phyloP scores from a whole-genome alignment of 2,888 invertebrate genomes.

The Trachelus troglodyta region DNA sequence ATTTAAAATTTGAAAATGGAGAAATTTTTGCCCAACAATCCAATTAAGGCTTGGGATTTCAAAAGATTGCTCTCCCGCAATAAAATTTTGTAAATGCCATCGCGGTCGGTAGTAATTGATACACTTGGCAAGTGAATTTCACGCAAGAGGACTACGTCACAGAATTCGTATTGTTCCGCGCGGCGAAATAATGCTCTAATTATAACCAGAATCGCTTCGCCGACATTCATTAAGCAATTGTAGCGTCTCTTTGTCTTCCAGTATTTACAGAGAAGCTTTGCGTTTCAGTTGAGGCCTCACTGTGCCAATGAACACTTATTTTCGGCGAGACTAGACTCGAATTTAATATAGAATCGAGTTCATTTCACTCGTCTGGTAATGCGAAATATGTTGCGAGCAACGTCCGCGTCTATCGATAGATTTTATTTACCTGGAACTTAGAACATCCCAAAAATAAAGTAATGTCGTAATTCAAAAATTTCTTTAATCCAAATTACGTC shows the following conservation, averaged over 20 bases:
- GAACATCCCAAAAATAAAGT: background rate
- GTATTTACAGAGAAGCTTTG: background rate
- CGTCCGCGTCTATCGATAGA: background rate
- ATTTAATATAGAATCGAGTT: constrained; percentile 23
- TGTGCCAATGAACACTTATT: constrained; percentile 11
- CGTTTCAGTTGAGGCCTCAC: background rate
- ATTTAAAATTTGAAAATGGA: background rate
- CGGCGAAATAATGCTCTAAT: constrained; percentile 14
- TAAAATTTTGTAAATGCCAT: background rate
- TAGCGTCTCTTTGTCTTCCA: background rate
- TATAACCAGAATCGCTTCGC: constrained; percentile 1
- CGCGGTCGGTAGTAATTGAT: background rate
- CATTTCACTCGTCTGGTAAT: constrained; percentile 13
- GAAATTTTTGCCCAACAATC: background rate
- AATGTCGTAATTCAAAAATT: background rate
- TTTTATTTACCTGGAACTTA: background rate
- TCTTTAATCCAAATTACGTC: no score
- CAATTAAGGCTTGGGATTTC: background rate
- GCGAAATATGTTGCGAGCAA: background rate
- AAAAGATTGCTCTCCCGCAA: background rate
- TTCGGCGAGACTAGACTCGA: constrained; percentile 11
- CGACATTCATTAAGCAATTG: constrained; percentile 10
- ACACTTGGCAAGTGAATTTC: background rate
- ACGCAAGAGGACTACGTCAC: background rate
- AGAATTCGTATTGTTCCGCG: background rate